phyloP scores from a whole-genome alignment of 2,113 vertebrate species.

The Arvicanthis niloticus region DNA sequence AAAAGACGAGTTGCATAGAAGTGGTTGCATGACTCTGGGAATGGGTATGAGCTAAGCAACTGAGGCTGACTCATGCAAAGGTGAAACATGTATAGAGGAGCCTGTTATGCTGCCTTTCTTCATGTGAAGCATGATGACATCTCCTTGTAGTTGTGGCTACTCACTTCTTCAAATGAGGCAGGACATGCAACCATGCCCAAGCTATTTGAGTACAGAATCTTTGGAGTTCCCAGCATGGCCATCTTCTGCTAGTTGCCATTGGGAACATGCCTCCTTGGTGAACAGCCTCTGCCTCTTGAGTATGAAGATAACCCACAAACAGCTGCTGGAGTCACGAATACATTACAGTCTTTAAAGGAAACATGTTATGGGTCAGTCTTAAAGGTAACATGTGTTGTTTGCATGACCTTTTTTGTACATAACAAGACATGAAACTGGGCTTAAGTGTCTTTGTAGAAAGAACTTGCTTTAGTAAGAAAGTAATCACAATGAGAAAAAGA shows the following conservation, averaged over 20 bases:
- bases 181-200: background rate
- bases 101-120: background rate
- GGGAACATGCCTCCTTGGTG: background rate
- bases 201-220: background rate
- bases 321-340: background rate
- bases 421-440: background rate
- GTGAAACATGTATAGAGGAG: too few species aligned
- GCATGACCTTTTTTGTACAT: background rate
- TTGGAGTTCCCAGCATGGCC: background rate
- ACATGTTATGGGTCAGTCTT: background rate
- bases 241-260: background rate
- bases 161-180: background rate
- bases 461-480: background rate
- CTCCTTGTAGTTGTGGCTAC: background rate
- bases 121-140: background rate
- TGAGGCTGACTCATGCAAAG: background rate
- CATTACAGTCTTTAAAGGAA: background rate
- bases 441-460: background rate
- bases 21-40: background rate
- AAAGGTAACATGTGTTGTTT: too few species aligned
- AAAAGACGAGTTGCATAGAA: background rate
- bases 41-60: background rate
- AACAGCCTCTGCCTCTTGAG: background rate
- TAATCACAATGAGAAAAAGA: background rate
- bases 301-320: too few species aligned